These are phyloP conservation scores for Orius insidiosus DNA, from an alignment of 1,140 invertebrate species.

Conservation along the genomic window DNA sequence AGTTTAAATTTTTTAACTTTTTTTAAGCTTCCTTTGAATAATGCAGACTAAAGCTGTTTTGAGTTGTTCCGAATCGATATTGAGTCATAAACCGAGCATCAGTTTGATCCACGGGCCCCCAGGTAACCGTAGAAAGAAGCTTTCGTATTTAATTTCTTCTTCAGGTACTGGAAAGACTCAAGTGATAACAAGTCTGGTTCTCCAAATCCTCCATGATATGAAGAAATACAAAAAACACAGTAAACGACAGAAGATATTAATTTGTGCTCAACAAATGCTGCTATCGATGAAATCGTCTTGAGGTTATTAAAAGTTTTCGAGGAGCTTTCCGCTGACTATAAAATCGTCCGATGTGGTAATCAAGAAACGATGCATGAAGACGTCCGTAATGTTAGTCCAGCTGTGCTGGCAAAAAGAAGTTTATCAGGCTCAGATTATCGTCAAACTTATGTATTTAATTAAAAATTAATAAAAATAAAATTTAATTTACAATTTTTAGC, in stretches of 20 bases:
- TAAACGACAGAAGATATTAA: conserved; percentile 34
- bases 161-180: conserved; percentile 52
- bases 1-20: too few relatives aligned
- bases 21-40: conserved; percentile 7
- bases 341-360: conserved; percentile 41
- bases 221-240: conserved; percentile 22
- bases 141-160: conserved; percentile 4
- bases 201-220: conserved; percentile 34
- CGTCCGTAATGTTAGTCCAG: too few relatives aligned
- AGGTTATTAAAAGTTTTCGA: too few relatives aligned
- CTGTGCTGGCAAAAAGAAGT: too few relatives aligned
- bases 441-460: too few relatives aligned
- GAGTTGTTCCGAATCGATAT: not conserved
- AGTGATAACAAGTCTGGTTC: conserved; percentile 44
- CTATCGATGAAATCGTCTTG: conserved; percentile 53
- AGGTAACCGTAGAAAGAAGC: too few relatives aligned
- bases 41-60: conserved; percentile 7
- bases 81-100: conserved; percentile 22
- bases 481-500: conserved; percentile 1
- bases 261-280: conserved; percentile 68
- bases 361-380: conserved; percentile 15
- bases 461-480: too few relatives aligned
- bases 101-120: conserved; percentile 53
- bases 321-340: conserved; percentile 27
- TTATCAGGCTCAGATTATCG: too few relatives aligned